Percentiles rank a stretch among this genome's conserved stretches.
These are phyloP conservation scores for Dolichopus griseipennis DNA, from an alignment of 2,888 invertebrate genomes.

Conservation along the genomic window DNA sequence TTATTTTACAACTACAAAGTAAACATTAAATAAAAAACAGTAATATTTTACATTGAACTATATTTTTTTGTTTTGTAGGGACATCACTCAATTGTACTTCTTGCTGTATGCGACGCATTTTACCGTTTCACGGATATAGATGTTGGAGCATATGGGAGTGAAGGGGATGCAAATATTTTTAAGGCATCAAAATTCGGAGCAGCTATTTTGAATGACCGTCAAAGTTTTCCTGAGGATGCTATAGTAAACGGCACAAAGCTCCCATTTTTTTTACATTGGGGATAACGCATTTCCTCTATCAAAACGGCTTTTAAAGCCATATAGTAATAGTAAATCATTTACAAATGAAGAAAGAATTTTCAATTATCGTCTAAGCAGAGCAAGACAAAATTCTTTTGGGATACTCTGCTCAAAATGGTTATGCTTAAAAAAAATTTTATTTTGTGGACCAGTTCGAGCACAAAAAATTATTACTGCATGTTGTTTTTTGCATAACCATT, in stretches of 20 bases:
- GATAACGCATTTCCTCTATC: not conserved
- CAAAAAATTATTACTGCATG: not conserved
- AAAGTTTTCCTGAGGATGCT: not conserved
- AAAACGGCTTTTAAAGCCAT: not conserved
- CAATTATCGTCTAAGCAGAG: not conserved
- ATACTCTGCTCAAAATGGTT: not conserved
- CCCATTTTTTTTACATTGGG: not conserved
- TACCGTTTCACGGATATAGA: too few relatives aligned
- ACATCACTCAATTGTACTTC: not conserved
- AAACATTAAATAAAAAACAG: not conserved
- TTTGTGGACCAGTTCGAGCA: not conserved
- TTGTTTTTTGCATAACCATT: not conserved
- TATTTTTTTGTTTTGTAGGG: not conserved
- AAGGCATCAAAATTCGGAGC: not conserved
- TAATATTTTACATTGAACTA: not conserved
- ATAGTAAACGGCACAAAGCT: not conserved
- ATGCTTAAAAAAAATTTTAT: not conserved
- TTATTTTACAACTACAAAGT: slow-evolving; percentile 2
- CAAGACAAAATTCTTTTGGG: not conserved
- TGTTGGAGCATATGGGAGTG: not conserved
- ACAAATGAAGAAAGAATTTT: not conserved
- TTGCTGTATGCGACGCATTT: not conserved
- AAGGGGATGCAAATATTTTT: not conserved
- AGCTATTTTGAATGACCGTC: not conserved
- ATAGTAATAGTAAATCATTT: not conserved